A percentile compares a stretch with the other conserved stretches of the same genome.
These are phyloP conservation scores for Macaria liturata DNA, from an alignment of 2,888 invertebrate species.

Conservation along the genomic window DNA sequence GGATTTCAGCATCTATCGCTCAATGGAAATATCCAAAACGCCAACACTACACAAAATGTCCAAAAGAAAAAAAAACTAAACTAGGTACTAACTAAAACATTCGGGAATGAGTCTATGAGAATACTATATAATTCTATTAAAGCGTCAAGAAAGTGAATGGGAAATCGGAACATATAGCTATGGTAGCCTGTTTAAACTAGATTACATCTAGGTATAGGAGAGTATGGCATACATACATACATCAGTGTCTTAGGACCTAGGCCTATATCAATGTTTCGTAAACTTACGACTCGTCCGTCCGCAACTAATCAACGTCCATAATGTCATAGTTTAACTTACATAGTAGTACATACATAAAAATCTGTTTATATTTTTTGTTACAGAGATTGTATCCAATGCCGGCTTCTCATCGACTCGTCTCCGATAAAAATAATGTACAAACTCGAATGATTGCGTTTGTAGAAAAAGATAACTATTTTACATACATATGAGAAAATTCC, in stretches of 20 bases:
- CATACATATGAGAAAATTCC: constrained; percentile 54
- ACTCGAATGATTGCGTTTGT: constrained; percentile 74
- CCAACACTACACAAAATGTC: constrained; percentile 60
- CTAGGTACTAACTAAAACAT: constrained; percentile 58
- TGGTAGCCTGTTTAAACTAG: neutral
- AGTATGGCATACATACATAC: constrained; percentile 1
- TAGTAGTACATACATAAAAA: neutral
- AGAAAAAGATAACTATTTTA: constrained; percentile 71
- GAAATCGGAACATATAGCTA: too few relatives aligned
- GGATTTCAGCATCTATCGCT: constrained; percentile 47
- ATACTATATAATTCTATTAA: constrained; percentile 37
- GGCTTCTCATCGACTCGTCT: constrained; percentile 56
- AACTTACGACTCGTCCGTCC: constrained; percentile 8
- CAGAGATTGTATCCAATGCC: neutral
- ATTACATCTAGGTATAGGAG: constrained; percentile 9
- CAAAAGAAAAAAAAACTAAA: constrained; percentile 59
- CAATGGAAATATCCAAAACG: constrained; percentile 45
- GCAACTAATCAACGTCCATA: constrained; percentile 6
- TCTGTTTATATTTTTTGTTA: neutral
- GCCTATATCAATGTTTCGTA: constrained; percentile 7
- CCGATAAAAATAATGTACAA: constrained; percentile 69
- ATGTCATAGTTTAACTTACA: constrained; percentile 10
- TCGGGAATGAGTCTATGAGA: constrained; percentile 58
- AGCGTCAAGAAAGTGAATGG: constrained; percentile 16
- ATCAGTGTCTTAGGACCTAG: constrained; percentile 11